phyloP scores from a whole-genome alignment of 2,797 vertebrate species.

The Remorina albescens region DNA sequence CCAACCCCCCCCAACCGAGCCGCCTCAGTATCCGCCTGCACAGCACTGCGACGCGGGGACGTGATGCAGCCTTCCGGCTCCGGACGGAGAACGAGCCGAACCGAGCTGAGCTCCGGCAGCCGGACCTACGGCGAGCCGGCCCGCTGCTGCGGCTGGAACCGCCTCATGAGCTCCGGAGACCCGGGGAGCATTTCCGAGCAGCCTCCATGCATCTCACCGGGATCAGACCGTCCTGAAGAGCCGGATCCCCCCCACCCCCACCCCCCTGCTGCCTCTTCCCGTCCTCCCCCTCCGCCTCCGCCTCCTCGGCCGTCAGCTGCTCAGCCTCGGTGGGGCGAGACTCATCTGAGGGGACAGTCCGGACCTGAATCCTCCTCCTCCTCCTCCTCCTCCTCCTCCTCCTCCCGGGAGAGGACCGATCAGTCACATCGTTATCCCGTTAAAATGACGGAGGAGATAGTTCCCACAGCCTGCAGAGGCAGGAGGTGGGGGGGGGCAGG shows the following conservation, averaged over 20 bases:
- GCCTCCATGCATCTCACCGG: conserved; percentile 62
- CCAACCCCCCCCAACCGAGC: too few species aligned
- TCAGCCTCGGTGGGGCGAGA: background rate
- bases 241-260: conserved; percentile 11
- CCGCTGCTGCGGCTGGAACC: conserved; percentile 44
- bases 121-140: conserved; percentile 31
- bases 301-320: conserved; percentile 32
- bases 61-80: conserved; percentile 22
- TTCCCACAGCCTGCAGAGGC: conserved; percentile 43
- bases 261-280: too few species aligned
- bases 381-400: background rate
- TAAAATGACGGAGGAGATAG: conserved; percentile 66
- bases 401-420: conserved; percentile 35
- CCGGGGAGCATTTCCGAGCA: conserved; percentile 58
- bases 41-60: conserved; percentile 8
- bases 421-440: conserved; percentile 64
- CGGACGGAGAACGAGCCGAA: conserved; percentile 21
- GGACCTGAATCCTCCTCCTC: background rate
- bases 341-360: conserved; percentile 1
- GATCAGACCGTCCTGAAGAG: conserved; percentile 44
- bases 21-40: conserved; percentile 9
- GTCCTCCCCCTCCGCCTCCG: conserved; percentile 39
- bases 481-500: too few species aligned
- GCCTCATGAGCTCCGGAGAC: conserved; percentile 60
- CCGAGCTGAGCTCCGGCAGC: conserved; percentile 15